A percentile compares a stretch with the other conserved stretches of the same genome.
phyloP scores from a whole-genome alignment of 2,888 invertebrate species.

The Diadegma fenestrale region DNA sequence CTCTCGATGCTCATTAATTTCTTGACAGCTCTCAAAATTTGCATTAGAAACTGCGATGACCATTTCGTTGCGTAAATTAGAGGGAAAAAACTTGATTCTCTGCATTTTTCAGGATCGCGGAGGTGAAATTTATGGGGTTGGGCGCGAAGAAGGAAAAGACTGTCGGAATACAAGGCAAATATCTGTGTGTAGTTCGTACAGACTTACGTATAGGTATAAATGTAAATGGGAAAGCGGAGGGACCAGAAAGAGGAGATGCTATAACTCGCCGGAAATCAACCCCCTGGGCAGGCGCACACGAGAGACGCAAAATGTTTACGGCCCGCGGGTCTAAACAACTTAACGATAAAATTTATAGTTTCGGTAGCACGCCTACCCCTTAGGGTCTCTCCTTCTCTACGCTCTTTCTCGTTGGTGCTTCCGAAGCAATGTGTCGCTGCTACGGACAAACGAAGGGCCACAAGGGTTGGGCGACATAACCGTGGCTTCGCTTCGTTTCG shows the following conservation, averaged over 20 bases:
- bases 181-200: background rate
- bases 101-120: background rate
- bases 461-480: constrained; percentile 58
- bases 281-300: constrained; percentile 67
- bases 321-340: constrained; percentile 84
- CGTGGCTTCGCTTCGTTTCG: constrained; percentile 45
- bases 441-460: constrained; percentile 63
- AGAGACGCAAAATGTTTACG: constrained; percentile 79
- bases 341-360: constrained; percentile 85
- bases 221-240: constrained; percentile 28
- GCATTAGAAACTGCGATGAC: too few species aligned
- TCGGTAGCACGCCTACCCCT: constrained; percentile 82
- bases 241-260: constrained; percentile 66
- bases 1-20: background rate
- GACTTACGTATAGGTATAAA: constrained; percentile 38
- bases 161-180: constrained; percentile 4
- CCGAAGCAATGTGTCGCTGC: constrained; percentile 46
- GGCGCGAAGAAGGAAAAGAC: constrained; percentile 13
- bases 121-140: background rate
- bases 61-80: background rate
- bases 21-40: background rate
- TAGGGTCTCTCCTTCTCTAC: constrained; percentile 42
- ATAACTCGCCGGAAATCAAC: constrained; percentile 77
- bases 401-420: constrained; percentile 44
- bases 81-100: background rate